A percentile compares a stretch with the other conserved stretches of the same genome.
Conservation (phyloP, 2,888 invertebrate genomes). For the Tenodera sinensis region DNA sequence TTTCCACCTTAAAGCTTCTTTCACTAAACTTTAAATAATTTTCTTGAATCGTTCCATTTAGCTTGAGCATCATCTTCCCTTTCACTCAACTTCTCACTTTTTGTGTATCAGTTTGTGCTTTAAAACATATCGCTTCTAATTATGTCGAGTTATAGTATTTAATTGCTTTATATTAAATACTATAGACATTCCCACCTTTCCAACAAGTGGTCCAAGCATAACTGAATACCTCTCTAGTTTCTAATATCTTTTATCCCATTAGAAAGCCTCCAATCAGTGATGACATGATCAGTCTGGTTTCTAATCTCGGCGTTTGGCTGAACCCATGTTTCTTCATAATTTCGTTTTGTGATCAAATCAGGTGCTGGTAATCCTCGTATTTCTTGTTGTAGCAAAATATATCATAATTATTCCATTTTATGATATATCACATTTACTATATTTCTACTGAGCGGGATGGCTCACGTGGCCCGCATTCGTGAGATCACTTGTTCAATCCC, state of each 20-base stretch:
- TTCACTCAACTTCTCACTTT: no score
- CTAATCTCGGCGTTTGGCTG: neutral
- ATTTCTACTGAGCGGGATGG: no score
- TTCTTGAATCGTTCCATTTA: neutral
- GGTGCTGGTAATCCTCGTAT: neutral
- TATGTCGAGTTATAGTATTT: neutral
- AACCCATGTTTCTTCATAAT: neutral
- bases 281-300: neutral
- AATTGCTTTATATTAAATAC: neutral
- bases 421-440: neutral
- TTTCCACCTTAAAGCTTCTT: neutral
- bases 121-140: neutral
- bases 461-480: no score
- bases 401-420: neutral
- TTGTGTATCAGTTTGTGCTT: neutral
- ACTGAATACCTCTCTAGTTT: neutral
- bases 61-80: neutral
- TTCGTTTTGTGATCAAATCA: no score
- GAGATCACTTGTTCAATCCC: no score
- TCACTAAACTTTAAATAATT: neutral
- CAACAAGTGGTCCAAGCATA: neutral
- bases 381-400: neutral
- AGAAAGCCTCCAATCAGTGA: neutral
- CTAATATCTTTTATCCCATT: neutral
- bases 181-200: no score